Conservation (phyloP, 1,140 invertebrate genomes). For the Ectropis grisescens region DNA sequence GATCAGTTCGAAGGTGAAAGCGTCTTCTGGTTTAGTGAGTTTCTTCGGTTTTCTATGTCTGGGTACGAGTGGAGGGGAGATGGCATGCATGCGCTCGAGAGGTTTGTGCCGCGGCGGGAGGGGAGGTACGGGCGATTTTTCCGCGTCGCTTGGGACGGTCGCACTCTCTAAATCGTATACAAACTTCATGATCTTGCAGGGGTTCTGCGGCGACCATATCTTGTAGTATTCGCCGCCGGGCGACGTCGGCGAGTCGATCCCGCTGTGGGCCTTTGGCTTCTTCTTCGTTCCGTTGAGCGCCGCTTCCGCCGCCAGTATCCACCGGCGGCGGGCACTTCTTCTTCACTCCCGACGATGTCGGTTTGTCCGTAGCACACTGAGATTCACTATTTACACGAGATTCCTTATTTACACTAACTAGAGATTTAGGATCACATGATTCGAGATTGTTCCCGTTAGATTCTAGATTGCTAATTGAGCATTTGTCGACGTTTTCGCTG, state of each 20-base stretch:
- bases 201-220: slow-evolving; percentile 73
- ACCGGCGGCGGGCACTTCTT: slow-evolving; percentile 66
- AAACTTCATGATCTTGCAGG: slow-evolving; percentile 70
- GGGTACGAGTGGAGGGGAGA: slow-evolving; percentile 66
- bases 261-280: slow-evolving; percentile 58
- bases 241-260: slow-evolving; percentile 66
- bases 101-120: slow-evolving; percentile 72
- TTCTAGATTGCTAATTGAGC: slow-evolving; percentile 70
- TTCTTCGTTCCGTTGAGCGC: slow-evolving; percentile 58
- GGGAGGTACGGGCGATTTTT: slow-evolving; percentile 62
- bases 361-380: slow-evolving; percentile 42
- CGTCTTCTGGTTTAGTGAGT: slow-evolving; percentile 75
- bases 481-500: slow-evolving; percentile 65
- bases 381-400: slow-evolving; percentile 62
- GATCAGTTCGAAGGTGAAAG: slow-evolving; percentile 83
- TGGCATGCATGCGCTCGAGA: slow-evolving; percentile 74
- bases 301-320: slow-evolving; percentile 53
- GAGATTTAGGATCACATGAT: slow-evolving; percentile 63
- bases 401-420: slow-evolving; percentile 57
- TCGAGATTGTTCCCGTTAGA: slow-evolving; percentile 55
- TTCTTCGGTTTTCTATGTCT: slow-evolving; percentile 74
- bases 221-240: slow-evolving; percentile 73
- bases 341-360: slow-evolving; percentile 60
- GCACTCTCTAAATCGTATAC: slow-evolving; percentile 69
- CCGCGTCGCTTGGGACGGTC: slow-evolving; percentile 55